These are phyloP conservation scores for Disparrhopalites patrizii DNA, from an alignment of 2,888 invertebrate species.

Conservation along the genomic window DNA sequence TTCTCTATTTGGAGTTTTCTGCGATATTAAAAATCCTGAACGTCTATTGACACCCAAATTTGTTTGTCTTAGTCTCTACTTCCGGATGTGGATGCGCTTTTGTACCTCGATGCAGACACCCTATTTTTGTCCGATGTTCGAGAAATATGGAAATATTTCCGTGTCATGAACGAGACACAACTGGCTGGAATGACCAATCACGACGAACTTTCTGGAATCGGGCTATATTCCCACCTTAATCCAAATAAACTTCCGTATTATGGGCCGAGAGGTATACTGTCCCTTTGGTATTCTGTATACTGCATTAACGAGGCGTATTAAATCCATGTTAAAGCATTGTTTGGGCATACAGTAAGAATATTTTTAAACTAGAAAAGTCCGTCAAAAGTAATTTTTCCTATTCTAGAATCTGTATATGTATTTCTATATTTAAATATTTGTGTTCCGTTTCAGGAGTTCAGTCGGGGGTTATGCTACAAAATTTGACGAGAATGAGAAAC, in stretches of 20 bases:
- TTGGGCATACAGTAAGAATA: too few relatives aligned
- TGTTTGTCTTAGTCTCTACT: constrained; percentile 65
- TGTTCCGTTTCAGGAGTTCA: neutral
- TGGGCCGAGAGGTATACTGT: constrained; percentile 66
- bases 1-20: neutral
- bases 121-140: constrained; percentile 79
- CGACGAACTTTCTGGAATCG: constrained; percentile 83
- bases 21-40: neutral
- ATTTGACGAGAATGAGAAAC: constrained; percentile 13
- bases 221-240: constrained; percentile 88
- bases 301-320: too few relatives aligned
- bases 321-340: too few relatives aligned
- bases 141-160: constrained; percentile 77
- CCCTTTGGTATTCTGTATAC: too few relatives aligned
- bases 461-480: constrained; percentile 2
- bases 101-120: constrained; percentile 91
- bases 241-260: constrained; percentile 74
- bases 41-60: neutral
- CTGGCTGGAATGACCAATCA: constrained; percentile 83
- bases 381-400: too few relatives aligned
- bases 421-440: neutral
- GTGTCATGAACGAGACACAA: constrained; percentile 75
- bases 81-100: constrained; percentile 71
- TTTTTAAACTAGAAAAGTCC: too few relatives aligned
- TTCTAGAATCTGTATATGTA: too few relatives aligned